Conservation (phyloP, 2,113 vertebrate species). For the Fregetta grallaria region DNA sequence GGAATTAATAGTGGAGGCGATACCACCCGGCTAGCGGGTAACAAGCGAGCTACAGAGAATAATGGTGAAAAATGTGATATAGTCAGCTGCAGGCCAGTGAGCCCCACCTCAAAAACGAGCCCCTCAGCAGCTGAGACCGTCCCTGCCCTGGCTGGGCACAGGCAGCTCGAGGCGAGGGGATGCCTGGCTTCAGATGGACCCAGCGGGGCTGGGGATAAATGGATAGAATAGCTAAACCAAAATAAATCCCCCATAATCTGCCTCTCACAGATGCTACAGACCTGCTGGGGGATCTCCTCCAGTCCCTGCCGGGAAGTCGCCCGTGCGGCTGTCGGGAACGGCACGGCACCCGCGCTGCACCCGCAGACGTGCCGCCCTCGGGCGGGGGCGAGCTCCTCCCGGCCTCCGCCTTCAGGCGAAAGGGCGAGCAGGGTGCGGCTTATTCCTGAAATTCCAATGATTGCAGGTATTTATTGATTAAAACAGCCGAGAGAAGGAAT, state of each 20-base stretch:
- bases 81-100: not conserved
- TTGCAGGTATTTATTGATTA: not conserved
- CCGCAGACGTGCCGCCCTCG: fast-evolving
- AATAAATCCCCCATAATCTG: not conserved
- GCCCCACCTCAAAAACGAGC: not conserved
- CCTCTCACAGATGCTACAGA: not conserved
- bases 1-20: not conserved
- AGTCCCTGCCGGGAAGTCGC: not conserved
- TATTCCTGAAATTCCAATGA: not conserved
- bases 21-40: not conserved
- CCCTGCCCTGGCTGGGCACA: not conserved
- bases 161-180: not conserved
- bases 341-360: too few relatives aligned
- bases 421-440: too few relatives aligned
- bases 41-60: not conserved
- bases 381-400: fast-evolving
- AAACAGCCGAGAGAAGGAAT: not conserved
- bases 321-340: fast-evolving
- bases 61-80: not conserved
- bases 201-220: not conserved
- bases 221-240: not conserved
- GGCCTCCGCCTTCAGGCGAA: fast-evolving
- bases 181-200: not conserved
- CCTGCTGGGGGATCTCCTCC: not conserved
- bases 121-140: not conserved